These are phyloP conservation scores for Drosophila infuscata DNA, from an alignment of 2,888 invertebrate species.

Conservation along the genomic window DNA sequence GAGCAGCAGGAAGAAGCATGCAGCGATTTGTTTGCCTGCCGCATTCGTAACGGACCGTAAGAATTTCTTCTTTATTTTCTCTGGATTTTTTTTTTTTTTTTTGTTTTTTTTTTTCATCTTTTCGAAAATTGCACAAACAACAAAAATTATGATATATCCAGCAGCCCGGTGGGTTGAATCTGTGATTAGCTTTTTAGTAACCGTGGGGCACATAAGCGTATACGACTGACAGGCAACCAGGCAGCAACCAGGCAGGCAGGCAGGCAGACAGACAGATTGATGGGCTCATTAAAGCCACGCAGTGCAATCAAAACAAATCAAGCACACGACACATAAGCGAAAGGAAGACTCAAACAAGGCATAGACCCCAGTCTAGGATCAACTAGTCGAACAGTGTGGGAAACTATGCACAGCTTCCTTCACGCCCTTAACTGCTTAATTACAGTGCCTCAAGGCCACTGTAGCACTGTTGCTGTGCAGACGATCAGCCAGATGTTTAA, in stretches of 20 bases:
- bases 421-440: constrained; percentile 79
- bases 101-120: not conserved
- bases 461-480: constrained; percentile 16
- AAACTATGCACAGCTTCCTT: constrained; percentile 50
- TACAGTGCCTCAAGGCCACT: constrained; percentile 74
- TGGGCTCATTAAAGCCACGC: constrained; percentile 77
- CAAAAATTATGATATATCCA: constrained; percentile 70
- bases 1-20: constrained; percentile 26
- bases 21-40: constrained; percentile 47
- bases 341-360: constrained; percentile 15
- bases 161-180: constrained; percentile 24
- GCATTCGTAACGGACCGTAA: constrained; percentile 45
- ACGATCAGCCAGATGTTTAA: not conserved
- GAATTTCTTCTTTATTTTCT: constrained; percentile 46
- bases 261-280: constrained; percentile 57
- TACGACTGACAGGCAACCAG: constrained; percentile 36
- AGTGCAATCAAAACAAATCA: constrained; percentile 80
- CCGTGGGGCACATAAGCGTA: constrained; percentile 21
- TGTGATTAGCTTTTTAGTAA: constrained; percentile 60
- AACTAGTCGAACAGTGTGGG: constrained; percentile 59
- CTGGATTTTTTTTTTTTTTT: not conserved
- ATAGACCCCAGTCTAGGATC: constrained; percentile 46
- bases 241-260: constrained; percentile 23
- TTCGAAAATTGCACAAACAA: constrained; percentile 71
- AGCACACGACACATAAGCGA: constrained; percentile 68